These are phyloP conservation scores for Cephus rjabovi DNA, from an alignment of 2,888 invertebrate species.

Conservation along the genomic window DNA sequence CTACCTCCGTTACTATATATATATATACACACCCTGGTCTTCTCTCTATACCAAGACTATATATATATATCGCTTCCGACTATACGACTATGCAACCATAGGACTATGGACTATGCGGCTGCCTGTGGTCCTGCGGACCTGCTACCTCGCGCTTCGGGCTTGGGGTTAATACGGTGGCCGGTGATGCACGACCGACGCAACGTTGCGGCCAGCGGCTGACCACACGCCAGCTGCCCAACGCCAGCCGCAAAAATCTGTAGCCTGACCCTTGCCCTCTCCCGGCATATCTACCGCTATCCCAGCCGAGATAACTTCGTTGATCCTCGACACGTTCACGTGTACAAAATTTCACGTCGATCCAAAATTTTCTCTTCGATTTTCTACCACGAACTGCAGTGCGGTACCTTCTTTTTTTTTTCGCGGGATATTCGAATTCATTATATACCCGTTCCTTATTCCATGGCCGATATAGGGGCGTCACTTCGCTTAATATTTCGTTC, in stretches of 20 bases:
- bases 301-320: background rate
- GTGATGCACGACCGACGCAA: slow-evolving; percentile 64
- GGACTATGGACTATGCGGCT: slow-evolving; percentile 46
- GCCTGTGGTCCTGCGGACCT: slow-evolving; percentile 32
- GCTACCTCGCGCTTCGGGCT: slow-evolving; percentile 47
- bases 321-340: background rate
- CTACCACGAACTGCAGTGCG: too few species aligned
- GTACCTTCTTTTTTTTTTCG: too few species aligned
- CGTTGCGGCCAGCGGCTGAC: slow-evolving; percentile 62
- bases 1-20: too few species aligned
- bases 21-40: too few species aligned
- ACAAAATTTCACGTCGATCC: too few species aligned
- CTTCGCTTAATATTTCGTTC: slow-evolving; percentile 46
- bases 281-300: slow-evolving; percentile 17
- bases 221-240: slow-evolving; percentile 64
- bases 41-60: slow-evolving; percentile 3
- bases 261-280: slow-evolving; percentile 39
- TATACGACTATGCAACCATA: too few species aligned
- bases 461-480: too few species aligned
- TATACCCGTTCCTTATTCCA: too few species aligned
- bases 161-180: slow-evolving; percentile 64
- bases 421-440: too few species aligned
- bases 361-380: too few species aligned
- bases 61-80: too few species aligned
- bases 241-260: slow-evolving; percentile 59